Evolutionary conservation across 2,113 vertebrate species (phyloP).

Genomic region (Dissostichus mawsoni): DNA sequence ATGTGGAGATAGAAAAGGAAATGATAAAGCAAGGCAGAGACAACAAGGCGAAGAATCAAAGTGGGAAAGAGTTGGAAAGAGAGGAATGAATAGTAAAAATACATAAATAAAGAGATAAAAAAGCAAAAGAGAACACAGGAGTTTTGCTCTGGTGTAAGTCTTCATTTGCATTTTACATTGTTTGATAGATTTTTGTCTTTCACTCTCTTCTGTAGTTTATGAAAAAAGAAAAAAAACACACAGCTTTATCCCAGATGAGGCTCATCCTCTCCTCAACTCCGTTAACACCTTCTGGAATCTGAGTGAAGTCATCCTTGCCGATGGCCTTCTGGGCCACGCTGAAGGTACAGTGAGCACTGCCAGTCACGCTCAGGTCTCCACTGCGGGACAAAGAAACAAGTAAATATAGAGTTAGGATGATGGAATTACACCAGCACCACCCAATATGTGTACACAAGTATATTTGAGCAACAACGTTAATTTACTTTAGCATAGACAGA

Average conservation of each 20-base stretch:
- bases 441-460: neutral
- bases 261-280: conserved; percentile 97
- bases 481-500: too few species aligned
- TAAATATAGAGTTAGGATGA: conserved; percentile 3
- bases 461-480: too few species aligned
- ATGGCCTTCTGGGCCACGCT: conserved; percentile 97
- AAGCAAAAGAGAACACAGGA: neutral
- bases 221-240: conserved; percentile 78
- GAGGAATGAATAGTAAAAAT: neutral
- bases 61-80: neutral
- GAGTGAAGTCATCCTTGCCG: conserved; percentile 98
- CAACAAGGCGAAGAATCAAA: conserved; percentile 6
- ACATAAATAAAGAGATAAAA: neutral
- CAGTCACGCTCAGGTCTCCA: conserved; percentile 94
- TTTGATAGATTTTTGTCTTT: neutral
- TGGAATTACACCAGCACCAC: neutral
- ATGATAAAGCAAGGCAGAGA: neutral
- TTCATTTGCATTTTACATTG: neutral
- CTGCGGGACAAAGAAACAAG: conserved; percentile 71
- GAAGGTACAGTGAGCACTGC: conserved; percentile 97
- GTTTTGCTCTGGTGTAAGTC: neutral
- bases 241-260: conserved; percentile 98
- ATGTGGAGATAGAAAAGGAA: conserved; percentile 19
- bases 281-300: conserved; percentile 96
- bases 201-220: neutral